phyloP scores from a whole-genome alignment of 2,797 vertebrate species.

The Xenops minutus region DNA sequence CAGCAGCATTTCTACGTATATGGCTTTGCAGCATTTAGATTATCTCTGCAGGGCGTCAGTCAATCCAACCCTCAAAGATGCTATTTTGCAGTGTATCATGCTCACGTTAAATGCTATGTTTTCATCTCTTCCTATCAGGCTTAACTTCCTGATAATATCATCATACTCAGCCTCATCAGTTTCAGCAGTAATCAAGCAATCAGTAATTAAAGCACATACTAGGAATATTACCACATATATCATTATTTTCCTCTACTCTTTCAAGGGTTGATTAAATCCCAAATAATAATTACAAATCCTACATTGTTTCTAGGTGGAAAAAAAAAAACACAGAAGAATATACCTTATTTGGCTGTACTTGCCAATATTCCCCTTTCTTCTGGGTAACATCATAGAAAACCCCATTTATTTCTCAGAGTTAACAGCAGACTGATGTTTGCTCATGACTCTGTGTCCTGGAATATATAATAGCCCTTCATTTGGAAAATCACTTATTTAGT shows the following conservation, averaged over 20 bases:
- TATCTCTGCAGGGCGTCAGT: background rate
- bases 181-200: conserved; percentile 46
- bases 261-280: background rate
- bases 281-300: background rate
- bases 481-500: background rate
- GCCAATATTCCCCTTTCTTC: background rate
- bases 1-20: background rate
- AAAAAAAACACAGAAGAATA: background rate
- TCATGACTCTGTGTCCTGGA: background rate
- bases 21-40: background rate
- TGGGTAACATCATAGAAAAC: background rate
- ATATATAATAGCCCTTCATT: background rate
- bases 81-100: background rate
- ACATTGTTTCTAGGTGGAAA: background rate
- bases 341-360: background rate
- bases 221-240: background rate
- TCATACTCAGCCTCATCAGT: conserved; percentile 4
- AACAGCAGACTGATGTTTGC: background rate
- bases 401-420: background rate
- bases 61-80: background rate
- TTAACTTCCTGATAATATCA: conserved; percentile 22
- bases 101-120: background rate
- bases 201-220: conserved; percentile 21
- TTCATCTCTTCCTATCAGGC: conserved; percentile 11
- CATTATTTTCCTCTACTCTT: background rate